Evolutionary conservation across 2,888 invertebrate species (phyloP), one percentile per base, ranked within the genome.

Genomic region (Aleiodes leptofemur): DNA sequence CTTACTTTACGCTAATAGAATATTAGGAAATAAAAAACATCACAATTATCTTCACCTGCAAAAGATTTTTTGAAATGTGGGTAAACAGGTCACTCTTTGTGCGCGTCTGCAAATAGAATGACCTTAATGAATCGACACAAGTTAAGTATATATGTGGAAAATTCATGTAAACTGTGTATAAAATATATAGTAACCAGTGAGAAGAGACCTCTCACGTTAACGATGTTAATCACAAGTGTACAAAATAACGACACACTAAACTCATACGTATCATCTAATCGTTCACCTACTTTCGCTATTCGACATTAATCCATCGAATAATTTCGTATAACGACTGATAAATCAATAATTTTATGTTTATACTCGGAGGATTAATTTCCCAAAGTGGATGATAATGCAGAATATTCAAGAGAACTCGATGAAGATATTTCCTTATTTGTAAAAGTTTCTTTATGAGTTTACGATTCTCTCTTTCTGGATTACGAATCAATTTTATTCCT

Each of bases 51-150:
- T 50, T 50, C 43, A 69, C 0, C 57, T 16, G 53, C 38, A 38
- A 64, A 64, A 64, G 43, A 43, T 43, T 43, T 16, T 50, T 53
- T 13, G 6, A 66, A 48, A 72, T 70, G 69, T 57, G 76, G 71
- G 59, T 73, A 70, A 72, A 50, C 57, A 64, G 75, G 66, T 66
- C 51, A 64, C 55, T 53, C 69, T 50, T 14, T 64, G 57, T 56
- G 56, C 53, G 48, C 13, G 31, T n/a, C 56, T 55, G 69, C 66
- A 73, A 71, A 73, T 72, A 77, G 64, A 69, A 75, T 74, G 74
- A 77, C 72, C 77, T 75, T 76, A 77, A 78, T 78, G 76, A 79
- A 78, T 75, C 73, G 71, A 55, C 64, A 57, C 64, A 23, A 50
- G 68, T 29, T 13, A 69, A n/a, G 66, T 72, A 59, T 69, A 55